A percentile compares a stretch with the other conserved stretches of the same genome.
Conservation (phyloP, 1,140 invertebrate species). For the Pseudachorutes palmiensis region DNA sequence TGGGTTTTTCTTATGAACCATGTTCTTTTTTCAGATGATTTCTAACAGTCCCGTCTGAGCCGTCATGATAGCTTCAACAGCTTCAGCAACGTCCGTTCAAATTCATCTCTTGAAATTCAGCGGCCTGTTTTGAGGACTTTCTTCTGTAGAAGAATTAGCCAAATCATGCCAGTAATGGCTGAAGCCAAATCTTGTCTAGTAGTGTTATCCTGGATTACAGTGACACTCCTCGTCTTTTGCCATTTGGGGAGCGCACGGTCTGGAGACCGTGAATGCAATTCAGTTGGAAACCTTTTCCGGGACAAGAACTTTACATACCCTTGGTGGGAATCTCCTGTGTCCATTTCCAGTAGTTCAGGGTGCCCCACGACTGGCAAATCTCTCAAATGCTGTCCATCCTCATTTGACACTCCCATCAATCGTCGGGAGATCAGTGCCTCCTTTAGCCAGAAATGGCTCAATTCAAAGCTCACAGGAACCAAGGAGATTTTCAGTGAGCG, state of each 20-base stretch:
- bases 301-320: slow-evolving; percentile 33
- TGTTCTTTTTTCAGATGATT: no score
- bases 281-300: slow-evolving; percentile 25
- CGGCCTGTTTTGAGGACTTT: no score
- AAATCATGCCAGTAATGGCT: no score
- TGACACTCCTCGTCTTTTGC: no score
- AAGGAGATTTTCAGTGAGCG: slow-evolving; percentile 31
- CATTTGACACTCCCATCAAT: slow-evolving; percentile 16
- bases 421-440: slow-evolving; percentile 15
- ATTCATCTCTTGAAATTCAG: no score
- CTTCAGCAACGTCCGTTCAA: no score
- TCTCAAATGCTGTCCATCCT: slow-evolving; percentile 28
- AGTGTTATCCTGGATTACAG: no score
- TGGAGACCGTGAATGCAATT: slow-evolving; percentile 26
- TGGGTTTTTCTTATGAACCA: no score
- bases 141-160: no score
- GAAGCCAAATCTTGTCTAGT: no score
- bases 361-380: not conserved
- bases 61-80: no score
- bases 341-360: not conserved
- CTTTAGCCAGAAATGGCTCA: slow-evolving; percentile 26
- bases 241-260: not conserved
- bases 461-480: slow-evolving; percentile 22
- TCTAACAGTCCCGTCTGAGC: no score
- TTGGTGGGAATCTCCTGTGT: slow-evolving; percentile 29